Conservation (phyloP, 2,888 invertebrate species). For the Fragum whitleyi region DNA sequence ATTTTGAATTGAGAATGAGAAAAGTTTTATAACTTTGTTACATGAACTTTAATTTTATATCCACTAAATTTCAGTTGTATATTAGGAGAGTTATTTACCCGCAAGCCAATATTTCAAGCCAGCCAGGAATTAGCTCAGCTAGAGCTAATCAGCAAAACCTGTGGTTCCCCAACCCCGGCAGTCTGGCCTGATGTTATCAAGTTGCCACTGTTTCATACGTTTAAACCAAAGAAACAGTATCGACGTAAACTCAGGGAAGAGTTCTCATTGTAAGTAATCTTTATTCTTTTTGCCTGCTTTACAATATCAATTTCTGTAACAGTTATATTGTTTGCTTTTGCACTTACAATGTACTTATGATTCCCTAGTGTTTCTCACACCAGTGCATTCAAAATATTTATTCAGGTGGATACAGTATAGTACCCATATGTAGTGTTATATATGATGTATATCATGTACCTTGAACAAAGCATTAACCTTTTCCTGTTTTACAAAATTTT, state of each 20-base stretch:
- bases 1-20: too few species aligned
- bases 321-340: not conserved
- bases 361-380: too few species aligned
- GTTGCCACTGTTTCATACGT: conserved; percentile 95
- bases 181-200: conserved; percentile 98
- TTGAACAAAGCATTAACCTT: too few species aligned
- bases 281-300: not conserved
- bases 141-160: conserved; percentile 96
- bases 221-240: conserved; percentile 96
- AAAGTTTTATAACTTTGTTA: too few species aligned
- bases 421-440: too few species aligned
- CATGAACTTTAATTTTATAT: not conserved
- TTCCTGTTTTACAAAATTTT: too few species aligned
- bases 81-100: conserved; percentile 97
- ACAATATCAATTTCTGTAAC: not conserved
- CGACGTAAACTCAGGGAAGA: conserved; percentile 95
- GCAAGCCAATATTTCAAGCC: conserved; percentile 98
- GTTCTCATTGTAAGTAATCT: conserved; percentile 90
- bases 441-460: too few species aligned
- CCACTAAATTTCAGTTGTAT: conserved; percentile 89
- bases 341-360: too few species aligned
- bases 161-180: conserved; percentile 98
- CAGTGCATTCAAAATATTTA: too few species aligned
- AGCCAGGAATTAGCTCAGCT: conserved; percentile 96
- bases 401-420: too few species aligned